Base-by-base conservation (phyloP, 2,113 vertebrate species). In the Melanocharis versteri region DNA sequence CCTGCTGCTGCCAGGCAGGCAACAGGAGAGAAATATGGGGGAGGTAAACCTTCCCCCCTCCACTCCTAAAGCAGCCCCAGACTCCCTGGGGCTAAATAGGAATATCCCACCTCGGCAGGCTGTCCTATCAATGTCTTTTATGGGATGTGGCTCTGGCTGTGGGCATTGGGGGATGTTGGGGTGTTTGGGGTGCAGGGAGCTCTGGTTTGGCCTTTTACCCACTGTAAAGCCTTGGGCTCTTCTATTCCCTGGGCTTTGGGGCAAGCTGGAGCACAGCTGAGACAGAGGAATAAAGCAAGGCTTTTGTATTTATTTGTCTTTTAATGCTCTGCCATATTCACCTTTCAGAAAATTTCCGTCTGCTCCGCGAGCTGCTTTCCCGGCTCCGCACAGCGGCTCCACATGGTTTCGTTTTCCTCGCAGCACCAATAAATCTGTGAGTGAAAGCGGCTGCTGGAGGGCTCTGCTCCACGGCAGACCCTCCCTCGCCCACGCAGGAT, bases 291-390 rank as follows among this genome's bases (percentile, higher is more conserved):
- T 54, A 78, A 91, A 87, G 84, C 37, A 28, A 65, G 27, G 72
- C 26, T 26, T 64, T 94, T 71, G 78, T 86, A 93, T 96, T 95
- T 95, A 92, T 97, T 91, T 91, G 89, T 72, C 92, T 96, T 95
- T 91, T 89, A 94, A 88, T 91, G 85, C 89, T 61, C 72, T 93
- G 88, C 92, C 78, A 83, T 79, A 89, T 94, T 94, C 94, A 96
- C 96, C 93, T 95, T 85, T 75, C 94, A 96, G 96, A 95, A 97
- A 94, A 95, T 96, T 91, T 97, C 96, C 60, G 35, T 96, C 96
- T 96, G 91, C 92, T 85, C 54, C 69, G 1, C 35, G 68, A 37
- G 69, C 61, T 61, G 16, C 93, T 76, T 76, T 65, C 85, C 40
- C 11, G 44, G 70, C 83, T 64, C 44, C 6, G 66, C 69, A 1